These are phyloP conservation scores for Parthenolecanium corni DNA, from an alignment of 2,888 invertebrate species.

Conservation along the genomic window DNA sequence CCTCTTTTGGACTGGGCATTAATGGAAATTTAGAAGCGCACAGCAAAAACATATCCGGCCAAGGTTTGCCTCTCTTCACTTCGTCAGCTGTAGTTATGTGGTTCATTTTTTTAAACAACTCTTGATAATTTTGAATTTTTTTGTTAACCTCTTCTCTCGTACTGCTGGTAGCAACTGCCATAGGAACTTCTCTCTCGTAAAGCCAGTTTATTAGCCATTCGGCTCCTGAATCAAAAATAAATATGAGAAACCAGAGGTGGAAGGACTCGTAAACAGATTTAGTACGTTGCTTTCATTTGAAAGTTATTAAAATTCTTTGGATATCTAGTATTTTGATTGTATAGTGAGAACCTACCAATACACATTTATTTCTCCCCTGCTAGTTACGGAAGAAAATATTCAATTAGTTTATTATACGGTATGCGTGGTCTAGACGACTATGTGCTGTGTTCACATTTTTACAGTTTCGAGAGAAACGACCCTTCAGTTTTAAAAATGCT, in stretches of 20 bases:
- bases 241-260: too few species aligned
- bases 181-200: not conserved
- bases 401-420: too few species aligned
- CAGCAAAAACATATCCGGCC: constrained; percentile 5
- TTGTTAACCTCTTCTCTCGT: not conserved
- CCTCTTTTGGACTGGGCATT: constrained; percentile 1
- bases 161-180: not conserved
- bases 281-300: too few species aligned
- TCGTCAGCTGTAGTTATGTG: constrained; percentile 5
- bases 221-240: not conserved
- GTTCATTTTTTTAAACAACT: not conserved
- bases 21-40: constrained; percentile 6
- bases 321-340: too few species aligned
- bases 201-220: constrained; percentile 1
- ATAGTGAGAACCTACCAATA: too few species aligned
- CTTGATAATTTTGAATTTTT: not conserved
- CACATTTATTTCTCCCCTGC: too few species aligned
- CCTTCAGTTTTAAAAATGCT: too few species aligned
- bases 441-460: too few species aligned
- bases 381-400: too few species aligned
- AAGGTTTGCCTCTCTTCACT: constrained; percentile 6
- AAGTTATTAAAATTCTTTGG: not conserved
- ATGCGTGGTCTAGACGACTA: too few species aligned
- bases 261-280: too few species aligned
- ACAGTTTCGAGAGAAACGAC: too few species aligned